Evolutionary conservation across 2,888 invertebrate species (phyloP).

Genomic region (Perithous albicinctus): DNA sequence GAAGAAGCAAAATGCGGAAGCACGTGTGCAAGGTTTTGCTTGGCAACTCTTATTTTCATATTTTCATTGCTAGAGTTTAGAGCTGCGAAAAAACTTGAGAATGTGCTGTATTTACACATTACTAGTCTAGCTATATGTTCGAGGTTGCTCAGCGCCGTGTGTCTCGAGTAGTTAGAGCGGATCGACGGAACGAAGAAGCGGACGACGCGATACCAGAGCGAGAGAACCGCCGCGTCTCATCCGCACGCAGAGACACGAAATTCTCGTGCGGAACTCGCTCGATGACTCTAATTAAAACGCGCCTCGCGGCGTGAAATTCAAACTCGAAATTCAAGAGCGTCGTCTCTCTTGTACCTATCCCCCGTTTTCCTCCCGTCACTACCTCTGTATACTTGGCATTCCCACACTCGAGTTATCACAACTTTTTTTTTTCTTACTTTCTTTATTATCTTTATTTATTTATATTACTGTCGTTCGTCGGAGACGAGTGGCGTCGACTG

Average conservation of each 20-base stretch:
- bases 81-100: not conserved
- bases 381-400: conserved; percentile 26
- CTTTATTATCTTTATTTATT: conserved; percentile 10
- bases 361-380: conserved; percentile 25
- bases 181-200: conserved; percentile 34
- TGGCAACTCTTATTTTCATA: not conserved
- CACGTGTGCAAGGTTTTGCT: not conserved
- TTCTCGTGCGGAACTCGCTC: conserved; percentile 67
- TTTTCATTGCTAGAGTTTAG: not conserved
- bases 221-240: conserved; percentile 38
- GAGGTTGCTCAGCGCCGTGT: not conserved
- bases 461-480: conserved; percentile 20
- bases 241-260: conserved; percentile 47
- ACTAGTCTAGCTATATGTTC: not conserved
- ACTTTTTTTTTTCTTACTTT: conserved; percentile 46
- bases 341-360: conserved; percentile 41
- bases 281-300: conserved; percentile 70
- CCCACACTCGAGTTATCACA: conserved; percentile 39
- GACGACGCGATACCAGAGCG: conserved; percentile 5
- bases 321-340: conserved; percentile 65
- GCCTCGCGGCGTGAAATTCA: conserved; percentile 69
- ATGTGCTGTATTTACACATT: conserved; percentile 8
- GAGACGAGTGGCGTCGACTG: conserved; percentile 31
- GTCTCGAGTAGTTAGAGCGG: conserved; percentile 35
- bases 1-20: not conserved